Base-by-base conservation (phyloP, 2,888 invertebrate species). In the Chrysopilus asiliformis region DNA sequence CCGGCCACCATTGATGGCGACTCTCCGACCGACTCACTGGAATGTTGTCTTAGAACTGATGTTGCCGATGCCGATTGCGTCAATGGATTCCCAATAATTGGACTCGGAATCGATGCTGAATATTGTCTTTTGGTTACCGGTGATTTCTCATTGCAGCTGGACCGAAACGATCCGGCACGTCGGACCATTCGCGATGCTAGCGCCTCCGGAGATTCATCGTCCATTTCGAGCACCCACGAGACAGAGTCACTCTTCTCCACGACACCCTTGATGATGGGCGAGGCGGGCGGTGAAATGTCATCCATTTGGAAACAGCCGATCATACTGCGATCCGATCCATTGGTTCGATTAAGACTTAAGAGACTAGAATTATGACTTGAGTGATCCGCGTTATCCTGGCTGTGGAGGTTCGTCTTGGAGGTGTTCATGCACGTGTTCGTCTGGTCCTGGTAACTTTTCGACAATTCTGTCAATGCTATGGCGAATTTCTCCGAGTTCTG, bases 211-310 rank as follows among this genome's bases (percentile, higher is more conserved):
- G 76, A 72, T 48, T 79, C 78, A 34, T 74, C 72, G 39, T 74
- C 72, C 54, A 87, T 78, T 56, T 86, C 85, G 19, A 86, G 66
- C 13, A 86, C 83, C 76, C 83, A 87, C 51, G 85, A 83, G 25
- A 87, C 83, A 0, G 85, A 86, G 57, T 85, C 86, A 38, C 76
- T 79, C 56, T 86, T 85, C 57, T 85, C 81, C 2, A 86, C 82
- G 43, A 87, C 78, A 10, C 79, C 83, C 53, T 85, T 85, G 17
- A 86, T 77, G 46, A 80, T 76, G 9, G 82, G 81, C 13, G 81
- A 76, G 8, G 72, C 68, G 2, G 79, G 75, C 13, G 74, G 69
- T 38, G 74, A 72, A n/a, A 62, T 51, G 43, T 58, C 60, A 19
- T 58, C 58, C 38, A 49, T 46, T 44, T 57, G 55, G 38, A 56